Evolutionary conservation across 2,113 vertebrate species (phyloP).

Genomic region (Thunnus maccoyii): DNA sequence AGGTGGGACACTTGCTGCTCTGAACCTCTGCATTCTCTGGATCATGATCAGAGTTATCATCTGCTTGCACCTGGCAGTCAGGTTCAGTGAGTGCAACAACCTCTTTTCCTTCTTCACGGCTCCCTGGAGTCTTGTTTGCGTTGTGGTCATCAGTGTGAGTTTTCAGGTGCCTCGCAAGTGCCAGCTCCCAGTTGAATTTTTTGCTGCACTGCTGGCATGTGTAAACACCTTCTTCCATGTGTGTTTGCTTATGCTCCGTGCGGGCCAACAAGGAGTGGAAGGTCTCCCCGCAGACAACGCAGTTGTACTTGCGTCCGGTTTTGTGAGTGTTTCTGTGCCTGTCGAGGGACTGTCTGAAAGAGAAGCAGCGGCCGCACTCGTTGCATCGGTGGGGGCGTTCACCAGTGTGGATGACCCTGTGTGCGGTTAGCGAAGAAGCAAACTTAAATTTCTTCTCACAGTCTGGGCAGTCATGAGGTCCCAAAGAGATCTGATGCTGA

Average conservation of each 20-base stretch:
- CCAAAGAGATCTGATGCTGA: neutral
- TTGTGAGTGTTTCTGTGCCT: slow-evolving; percentile 74
- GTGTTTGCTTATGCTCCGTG: slow-evolving; percentile 61
- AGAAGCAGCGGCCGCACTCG: slow-evolving; percentile 77
- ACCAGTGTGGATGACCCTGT: slow-evolving; percentile 81
- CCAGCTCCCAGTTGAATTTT: slow-evolving; percentile 61
- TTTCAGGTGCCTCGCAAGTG: slow-evolving; percentile 68
- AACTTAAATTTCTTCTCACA: slow-evolving; percentile 88
- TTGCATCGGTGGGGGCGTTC: slow-evolving; percentile 80
- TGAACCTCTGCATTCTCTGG: neutral
- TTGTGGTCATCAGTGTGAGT: slow-evolving; percentile 58
- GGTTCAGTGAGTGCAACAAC: neutral
- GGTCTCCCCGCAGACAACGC: slow-evolving; percentile 53
- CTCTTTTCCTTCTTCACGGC: neutral
- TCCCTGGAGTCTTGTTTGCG: neutral
- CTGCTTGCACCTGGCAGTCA: neutral
- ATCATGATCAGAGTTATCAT: neutral
- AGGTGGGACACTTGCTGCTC: neutral
- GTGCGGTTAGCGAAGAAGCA: slow-evolving; percentile 87
- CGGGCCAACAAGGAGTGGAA: slow-evolving; percentile 51
- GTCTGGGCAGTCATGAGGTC: slow-evolving; percentile 77
- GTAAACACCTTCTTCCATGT: slow-evolving; percentile 41
- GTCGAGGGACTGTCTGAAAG: slow-evolving; percentile 80
- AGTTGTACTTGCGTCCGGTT: slow-evolving; percentile 40
- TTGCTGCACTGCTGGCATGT: slow-evolving; percentile 44